Conservation (phyloP, 2,113 vertebrate genomes). For the Cygnus atratus region DNA sequence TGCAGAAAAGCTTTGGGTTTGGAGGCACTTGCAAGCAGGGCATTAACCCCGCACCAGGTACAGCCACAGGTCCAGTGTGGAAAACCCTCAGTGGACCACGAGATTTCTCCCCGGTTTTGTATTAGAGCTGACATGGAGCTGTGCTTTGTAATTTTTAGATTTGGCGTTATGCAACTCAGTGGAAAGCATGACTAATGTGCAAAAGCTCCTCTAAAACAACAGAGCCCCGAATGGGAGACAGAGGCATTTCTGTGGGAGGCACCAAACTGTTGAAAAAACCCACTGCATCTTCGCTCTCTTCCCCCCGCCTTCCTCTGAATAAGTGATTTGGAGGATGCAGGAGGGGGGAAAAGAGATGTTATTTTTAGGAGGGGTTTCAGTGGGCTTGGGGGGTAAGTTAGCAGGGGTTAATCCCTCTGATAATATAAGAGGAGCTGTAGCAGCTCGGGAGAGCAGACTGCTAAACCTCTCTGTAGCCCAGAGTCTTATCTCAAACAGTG, state of each 20-base stretch:
- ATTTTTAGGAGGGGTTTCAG: not conserved
- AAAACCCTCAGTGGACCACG: not conserved
- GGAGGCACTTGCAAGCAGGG: not conserved
- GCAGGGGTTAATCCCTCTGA: not conserved
- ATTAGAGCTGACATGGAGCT: conserved; percentile 55
- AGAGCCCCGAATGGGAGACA: conserved; percentile 39
- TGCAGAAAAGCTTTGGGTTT: not conserved
- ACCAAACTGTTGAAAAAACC: conserved; percentile 35
- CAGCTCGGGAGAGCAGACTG: not conserved
- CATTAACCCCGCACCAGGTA: not conserved
- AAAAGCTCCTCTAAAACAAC: conserved; percentile 42
- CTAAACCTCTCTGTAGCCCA: not conserved
- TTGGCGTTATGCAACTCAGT: conserved; percentile 72
- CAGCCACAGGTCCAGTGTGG: not conserved
- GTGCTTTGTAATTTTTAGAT: conserved; percentile 75
- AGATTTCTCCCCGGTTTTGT: not conserved
- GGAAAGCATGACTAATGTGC: conserved; percentile 69
- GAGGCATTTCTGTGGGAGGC: conserved; percentile 59
- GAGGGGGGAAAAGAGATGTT: not conserved
- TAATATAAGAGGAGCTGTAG: not conserved
- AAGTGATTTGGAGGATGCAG: not conserved
- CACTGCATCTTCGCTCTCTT: not conserved
- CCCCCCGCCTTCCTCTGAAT: not conserved
- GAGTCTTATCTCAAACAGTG: conserved; percentile 41
- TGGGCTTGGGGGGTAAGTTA: not conserved